Conservation (phyloP, 2,888 invertebrate species). For the Sepiola atlantica region DNA sequence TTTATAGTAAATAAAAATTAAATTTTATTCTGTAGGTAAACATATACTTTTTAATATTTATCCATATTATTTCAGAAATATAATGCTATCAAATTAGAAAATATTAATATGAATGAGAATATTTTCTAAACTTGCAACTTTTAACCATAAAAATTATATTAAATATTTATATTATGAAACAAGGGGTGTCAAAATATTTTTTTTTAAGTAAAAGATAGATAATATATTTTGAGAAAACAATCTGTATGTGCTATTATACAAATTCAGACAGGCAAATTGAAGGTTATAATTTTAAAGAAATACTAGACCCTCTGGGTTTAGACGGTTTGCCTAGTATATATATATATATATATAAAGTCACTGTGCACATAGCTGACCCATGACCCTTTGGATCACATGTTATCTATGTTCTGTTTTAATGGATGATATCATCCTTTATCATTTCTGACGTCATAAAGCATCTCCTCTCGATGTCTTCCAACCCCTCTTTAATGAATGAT, state of each 20-base stretch:
- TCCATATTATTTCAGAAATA: not conserved
- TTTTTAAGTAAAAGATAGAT: not conserved
- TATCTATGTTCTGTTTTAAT: too few relatives aligned
- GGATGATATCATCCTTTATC: too few relatives aligned
- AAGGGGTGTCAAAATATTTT: not conserved
- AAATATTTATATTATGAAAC: not conserved
- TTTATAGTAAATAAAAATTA: not conserved
- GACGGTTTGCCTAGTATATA: too few relatives aligned
- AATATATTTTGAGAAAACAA: not conserved
- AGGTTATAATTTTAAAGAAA: not conserved
- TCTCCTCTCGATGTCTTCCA: too few relatives aligned
- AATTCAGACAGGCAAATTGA: not conserved
- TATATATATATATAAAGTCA: too few relatives aligned
- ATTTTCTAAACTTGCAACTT: not conserved
- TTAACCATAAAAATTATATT: not conserved
- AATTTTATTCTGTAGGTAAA: not conserved
- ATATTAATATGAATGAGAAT: not conserved
- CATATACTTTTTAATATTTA: not conserved
- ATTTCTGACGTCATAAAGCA: too few relatives aligned
- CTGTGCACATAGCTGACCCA: too few relatives aligned
- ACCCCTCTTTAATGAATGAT: too few relatives aligned
- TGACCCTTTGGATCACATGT: too few relatives aligned
- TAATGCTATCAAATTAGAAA: not conserved
- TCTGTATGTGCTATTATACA: not conserved
- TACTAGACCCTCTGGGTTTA: not conserved